Conservation (phyloP, 2,888 invertebrate genomes). For the Willowsia nigromaculata region DNA sequence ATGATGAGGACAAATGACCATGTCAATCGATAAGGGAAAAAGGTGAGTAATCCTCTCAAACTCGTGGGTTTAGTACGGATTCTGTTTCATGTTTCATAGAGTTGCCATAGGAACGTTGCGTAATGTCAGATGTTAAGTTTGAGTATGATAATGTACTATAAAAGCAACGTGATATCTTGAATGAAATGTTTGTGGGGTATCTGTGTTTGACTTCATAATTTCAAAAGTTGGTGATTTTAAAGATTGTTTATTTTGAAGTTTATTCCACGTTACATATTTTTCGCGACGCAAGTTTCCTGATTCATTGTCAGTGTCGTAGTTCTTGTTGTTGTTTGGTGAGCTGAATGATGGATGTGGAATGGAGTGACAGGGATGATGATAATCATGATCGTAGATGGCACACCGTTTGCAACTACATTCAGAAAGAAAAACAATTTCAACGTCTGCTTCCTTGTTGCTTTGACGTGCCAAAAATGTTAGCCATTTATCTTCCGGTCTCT, state of each 20-base stretch:
- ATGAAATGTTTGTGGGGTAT: no score
- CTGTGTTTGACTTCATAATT: no score
- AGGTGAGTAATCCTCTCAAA: conserved; percentile 8
- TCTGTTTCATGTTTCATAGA: no score
- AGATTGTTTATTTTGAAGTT: no score
- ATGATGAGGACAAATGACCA: background rate
- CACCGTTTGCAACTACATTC: background rate
- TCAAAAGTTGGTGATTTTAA: no score
- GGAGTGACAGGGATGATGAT: conserved; percentile 15
- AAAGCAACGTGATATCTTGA: no score
- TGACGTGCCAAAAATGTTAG: conserved; percentile 74
- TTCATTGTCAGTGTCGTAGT: background rate
- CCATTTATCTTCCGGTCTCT: conserved; percentile 71
- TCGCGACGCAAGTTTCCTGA: background rate
- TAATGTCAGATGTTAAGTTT: no score
- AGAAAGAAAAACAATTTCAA: background rate
- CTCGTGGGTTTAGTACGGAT: no score
- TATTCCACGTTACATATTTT: no score
- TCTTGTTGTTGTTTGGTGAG: background rate
- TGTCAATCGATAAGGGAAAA: background rate
- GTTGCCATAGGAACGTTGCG: no score
- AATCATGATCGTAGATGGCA: background rate
- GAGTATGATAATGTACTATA: no score
- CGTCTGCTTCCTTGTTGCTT: background rate
- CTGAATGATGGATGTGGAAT: conserved; percentile 30